phyloP scores from a whole-genome alignment of 2,888 invertebrate species.

The Lasius platythorax region DNA sequence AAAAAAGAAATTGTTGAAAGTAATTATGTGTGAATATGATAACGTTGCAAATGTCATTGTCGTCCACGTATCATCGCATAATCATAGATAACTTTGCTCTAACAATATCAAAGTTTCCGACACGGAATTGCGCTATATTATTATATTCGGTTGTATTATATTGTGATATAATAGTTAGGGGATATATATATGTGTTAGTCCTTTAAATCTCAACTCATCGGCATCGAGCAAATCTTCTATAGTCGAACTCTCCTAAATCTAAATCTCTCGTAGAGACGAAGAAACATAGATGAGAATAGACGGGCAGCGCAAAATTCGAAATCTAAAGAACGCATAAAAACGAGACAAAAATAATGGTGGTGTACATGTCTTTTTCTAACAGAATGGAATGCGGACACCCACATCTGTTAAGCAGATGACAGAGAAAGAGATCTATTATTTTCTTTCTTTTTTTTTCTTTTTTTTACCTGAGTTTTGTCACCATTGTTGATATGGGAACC shows the following conservation, averaged over 20 bases:
- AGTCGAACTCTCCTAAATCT: background rate
- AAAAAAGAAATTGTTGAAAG: background rate
- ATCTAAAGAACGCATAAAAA: background rate
- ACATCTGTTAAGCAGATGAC: background rate
- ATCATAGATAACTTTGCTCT: constrained; percentile 1
- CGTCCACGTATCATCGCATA: background rate
- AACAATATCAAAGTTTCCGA: background rate
- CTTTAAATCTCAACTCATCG: background rate
- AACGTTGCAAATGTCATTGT: background rate
- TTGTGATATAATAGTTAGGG: constrained; percentile 17
- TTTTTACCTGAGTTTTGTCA: background rate
- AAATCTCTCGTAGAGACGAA: background rate
- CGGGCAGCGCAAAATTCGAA: background rate
- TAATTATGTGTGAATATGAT: background rate
- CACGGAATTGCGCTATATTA: background rate
- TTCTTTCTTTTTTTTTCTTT: background rate
- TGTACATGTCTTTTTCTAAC: background rate
- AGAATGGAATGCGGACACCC: background rate
- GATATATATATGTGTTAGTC: background rate
- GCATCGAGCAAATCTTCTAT: background rate
- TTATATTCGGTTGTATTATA: background rate
- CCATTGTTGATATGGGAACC: background rate
- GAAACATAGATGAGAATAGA: background rate
- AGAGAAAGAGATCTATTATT: background rate
- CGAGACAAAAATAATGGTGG: background rate